A percentile compares a stretch with the other conserved stretches of the same genome.
phyloP scores from a whole-genome alignment of 2,888 invertebrate species.

The Pachymerium ferrugineum region DNA sequence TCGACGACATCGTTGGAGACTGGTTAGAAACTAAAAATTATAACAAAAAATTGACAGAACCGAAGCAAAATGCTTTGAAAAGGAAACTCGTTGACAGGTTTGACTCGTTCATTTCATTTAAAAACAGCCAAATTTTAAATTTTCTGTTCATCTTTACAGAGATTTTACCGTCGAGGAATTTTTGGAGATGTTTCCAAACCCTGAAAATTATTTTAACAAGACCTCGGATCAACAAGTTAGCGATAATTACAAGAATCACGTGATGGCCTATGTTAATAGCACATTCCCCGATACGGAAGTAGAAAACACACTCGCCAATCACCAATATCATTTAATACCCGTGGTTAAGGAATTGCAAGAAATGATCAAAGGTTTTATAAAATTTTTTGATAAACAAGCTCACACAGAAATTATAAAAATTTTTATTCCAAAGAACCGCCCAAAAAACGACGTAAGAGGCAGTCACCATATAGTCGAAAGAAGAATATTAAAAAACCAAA shows the following conservation, averaged over 20 bases:
- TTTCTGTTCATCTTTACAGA: background rate
- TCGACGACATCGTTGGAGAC: background rate
- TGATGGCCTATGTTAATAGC: background rate
- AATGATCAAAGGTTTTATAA: no score
- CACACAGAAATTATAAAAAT: no score
- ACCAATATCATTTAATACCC: background rate
- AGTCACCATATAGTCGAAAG: no score
- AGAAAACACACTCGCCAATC: background rate
- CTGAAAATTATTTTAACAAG: background rate
- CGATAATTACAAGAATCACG: background rate
- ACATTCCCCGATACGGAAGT: background rate
- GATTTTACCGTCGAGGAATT: constrained; percentile 3
- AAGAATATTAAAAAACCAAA: no score
- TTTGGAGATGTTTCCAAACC: background rate
- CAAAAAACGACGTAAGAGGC: no score
- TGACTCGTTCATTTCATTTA: background rate
- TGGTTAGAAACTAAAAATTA: background rate
- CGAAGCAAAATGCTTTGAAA: background rate
- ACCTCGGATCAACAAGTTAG: background rate
- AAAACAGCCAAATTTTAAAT: background rate
- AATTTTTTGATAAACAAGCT: no score
- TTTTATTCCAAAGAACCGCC: no score
- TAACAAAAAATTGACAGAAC: background rate
- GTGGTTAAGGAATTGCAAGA: no score
- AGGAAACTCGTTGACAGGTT: background rate